phyloP scores from a whole-genome alignment of 2,113 vertebrate species.

The Vulpes vulpes region DNA sequence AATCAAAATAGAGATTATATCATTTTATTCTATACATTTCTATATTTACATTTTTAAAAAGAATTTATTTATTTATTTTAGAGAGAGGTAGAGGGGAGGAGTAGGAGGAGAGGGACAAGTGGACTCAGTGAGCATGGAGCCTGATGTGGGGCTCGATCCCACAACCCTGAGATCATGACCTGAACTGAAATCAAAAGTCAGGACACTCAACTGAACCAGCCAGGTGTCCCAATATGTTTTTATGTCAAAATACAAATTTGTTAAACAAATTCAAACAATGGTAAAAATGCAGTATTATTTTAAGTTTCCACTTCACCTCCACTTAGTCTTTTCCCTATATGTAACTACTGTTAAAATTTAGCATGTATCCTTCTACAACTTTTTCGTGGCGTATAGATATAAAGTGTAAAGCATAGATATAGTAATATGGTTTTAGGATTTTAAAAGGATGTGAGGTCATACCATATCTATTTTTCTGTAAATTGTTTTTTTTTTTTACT shows the following conservation, averaged over 20 bases:
- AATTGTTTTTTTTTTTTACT: not conserved
- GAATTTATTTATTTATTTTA: not conserved
- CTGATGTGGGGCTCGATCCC: not conserved
- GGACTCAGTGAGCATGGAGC: not conserved
- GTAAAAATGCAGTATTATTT: conserved; percentile 20
- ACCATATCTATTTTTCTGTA: not conserved
- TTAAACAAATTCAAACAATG: not conserved
- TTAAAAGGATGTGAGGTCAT: not conserved
- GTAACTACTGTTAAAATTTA: not conserved
- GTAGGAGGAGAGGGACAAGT: not conserved
- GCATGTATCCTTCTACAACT: not conserved
- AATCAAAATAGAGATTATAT: not conserved
- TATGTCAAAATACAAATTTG: conserved; percentile 2
- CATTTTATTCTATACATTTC: not conserved
- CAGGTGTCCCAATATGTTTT: not conserved
- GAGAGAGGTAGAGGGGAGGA: not conserved
- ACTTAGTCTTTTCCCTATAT: not conserved
- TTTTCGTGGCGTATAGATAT: not conserved
- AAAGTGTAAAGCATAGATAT: not conserved
- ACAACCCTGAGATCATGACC: not conserved
- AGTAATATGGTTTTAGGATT: not conserved
- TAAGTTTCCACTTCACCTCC: not conserved
- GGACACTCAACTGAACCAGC: not conserved
- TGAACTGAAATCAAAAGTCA: not conserved
- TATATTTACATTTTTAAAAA: not conserved